A percentile compares a stretch with the other conserved stretches of the same genome.
Conservation (phyloP, 2,113 vertebrate species). For the Gymnorhina tibicen region DNA sequence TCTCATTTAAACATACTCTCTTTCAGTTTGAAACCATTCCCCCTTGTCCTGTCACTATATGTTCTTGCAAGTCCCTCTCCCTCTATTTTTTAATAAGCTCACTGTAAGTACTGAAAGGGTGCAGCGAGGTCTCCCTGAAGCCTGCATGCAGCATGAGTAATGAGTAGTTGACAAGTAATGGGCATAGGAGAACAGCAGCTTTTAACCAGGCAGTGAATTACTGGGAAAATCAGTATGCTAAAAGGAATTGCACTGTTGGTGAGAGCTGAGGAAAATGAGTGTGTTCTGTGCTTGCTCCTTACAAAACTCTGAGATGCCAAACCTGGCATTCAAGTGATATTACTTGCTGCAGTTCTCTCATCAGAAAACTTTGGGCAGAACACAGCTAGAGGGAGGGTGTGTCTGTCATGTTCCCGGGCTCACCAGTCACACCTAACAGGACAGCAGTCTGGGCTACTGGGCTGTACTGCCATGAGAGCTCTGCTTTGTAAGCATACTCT, state of each 20-base stretch:
- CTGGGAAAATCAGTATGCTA: background rate
- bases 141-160: accelerated
- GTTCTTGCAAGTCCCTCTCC: background rate
- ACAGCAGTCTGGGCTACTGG: accelerated
- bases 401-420: background rate
- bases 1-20: background rate
- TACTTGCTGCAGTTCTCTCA: background rate
- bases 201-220: background rate
- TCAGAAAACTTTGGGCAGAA: background rate
- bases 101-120: background rate
- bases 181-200: background rate
- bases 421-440: accelerated
- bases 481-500: background rate
- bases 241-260: too few relatives aligned
- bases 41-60: background rate
- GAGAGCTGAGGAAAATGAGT: background rate
- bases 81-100: background rate
- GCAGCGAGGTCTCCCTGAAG: background rate
- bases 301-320: background rate
- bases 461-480: background rate
- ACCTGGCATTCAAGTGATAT: background rate
- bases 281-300: background rate
- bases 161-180: too few relatives aligned
- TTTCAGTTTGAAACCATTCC: background rate
- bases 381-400: background rate